phyloP scores from a whole-genome alignment of 2,888 invertebrate genomes.

The Smittia sp. region DNA sequence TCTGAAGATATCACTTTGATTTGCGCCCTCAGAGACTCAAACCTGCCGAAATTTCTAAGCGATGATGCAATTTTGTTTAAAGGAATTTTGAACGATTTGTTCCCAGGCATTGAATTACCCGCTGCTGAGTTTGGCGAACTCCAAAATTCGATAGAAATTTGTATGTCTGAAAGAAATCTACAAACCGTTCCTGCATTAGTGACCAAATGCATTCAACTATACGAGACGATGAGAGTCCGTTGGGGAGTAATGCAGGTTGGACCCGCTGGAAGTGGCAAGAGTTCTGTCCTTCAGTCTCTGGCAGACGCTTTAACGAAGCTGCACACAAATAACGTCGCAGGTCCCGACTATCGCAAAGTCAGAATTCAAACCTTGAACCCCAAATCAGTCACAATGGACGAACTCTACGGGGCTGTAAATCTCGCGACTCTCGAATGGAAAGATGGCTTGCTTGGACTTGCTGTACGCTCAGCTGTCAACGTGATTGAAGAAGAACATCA shows the following conservation, averaged over 20 bases:
- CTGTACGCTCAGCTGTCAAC: constrained; percentile 49
- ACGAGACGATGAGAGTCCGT: constrained; percentile 86
- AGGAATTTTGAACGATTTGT: constrained; percentile 85
- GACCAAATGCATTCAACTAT: constrained; percentile 76
- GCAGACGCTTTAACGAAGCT: constrained; percentile 68
- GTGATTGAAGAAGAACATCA: constrained; percentile 68
- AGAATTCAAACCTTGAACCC: constrained; percentile 81
- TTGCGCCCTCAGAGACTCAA: constrained; percentile 82
- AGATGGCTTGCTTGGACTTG: constrained; percentile 74
- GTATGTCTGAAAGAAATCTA: constrained; percentile 60
- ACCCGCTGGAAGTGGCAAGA: constrained; percentile 85
- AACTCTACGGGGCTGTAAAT: constrained; percentile 84
- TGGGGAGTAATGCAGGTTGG: constrained; percentile 93
- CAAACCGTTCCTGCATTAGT: constrained; percentile 68
- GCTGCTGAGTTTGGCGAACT: constrained; percentile 75
- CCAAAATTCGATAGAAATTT: constrained; percentile 60
- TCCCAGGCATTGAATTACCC: constrained; percentile 78
- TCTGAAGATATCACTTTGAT: constrained; percentile 80
- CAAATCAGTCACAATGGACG: constrained; percentile 82
- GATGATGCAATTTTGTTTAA: constrained; percentile 82
- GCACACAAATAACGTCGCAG: constrained; percentile 58
- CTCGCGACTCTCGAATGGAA: constrained; percentile 83
- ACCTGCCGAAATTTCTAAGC: constrained; percentile 83
- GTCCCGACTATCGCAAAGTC: constrained; percentile 68
- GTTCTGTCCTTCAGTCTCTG: constrained; percentile 71